Conservation (phyloP, 2,888 invertebrate genomes). For the Rotaria magnacalcarata region DNA sequence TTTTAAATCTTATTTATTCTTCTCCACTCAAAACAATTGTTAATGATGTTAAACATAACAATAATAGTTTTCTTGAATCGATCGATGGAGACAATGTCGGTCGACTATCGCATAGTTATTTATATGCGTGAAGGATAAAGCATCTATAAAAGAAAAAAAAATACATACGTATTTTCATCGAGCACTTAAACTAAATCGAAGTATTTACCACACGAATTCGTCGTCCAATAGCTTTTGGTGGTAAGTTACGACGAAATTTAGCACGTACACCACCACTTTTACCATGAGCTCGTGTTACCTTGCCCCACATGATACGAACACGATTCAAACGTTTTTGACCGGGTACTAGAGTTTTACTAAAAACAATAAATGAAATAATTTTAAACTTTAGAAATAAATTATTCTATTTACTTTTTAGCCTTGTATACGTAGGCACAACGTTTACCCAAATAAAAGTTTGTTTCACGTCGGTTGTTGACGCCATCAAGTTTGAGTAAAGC, state of each 20-base stretch:
- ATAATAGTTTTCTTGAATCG: not conserved
- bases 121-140: not conserved
- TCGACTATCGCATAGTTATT: not conserved
- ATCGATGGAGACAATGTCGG: not conserved
- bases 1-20: not conserved
- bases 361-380: not conserved
- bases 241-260: conserved; percentile 91
- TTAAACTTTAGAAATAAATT: not conserved
- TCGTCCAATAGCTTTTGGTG: conserved; percentile 94
- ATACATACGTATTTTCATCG: no score
- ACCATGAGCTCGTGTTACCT: conserved; percentile 91
- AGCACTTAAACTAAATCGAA: not conserved
- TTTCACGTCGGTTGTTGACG: conserved; percentile 69
- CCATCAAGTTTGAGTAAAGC: conserved; percentile 92
- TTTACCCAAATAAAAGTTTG: conserved; percentile 90
- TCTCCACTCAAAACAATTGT: conserved; percentile 22
- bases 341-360: conserved; percentile 55
- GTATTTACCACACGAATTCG: conserved; percentile 73
- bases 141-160: not conserved
- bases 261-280: conserved; percentile 90
- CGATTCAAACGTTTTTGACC: conserved; percentile 64
- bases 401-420: conserved; percentile 62
- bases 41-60: not conserved
- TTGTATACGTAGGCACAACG: conserved; percentile 94
- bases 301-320: conserved; percentile 91